These are phyloP conservation scores for Carassius auratus DNA, from an alignment of 2,113 vertebrate genomes.

Conservation along the genomic window DNA sequence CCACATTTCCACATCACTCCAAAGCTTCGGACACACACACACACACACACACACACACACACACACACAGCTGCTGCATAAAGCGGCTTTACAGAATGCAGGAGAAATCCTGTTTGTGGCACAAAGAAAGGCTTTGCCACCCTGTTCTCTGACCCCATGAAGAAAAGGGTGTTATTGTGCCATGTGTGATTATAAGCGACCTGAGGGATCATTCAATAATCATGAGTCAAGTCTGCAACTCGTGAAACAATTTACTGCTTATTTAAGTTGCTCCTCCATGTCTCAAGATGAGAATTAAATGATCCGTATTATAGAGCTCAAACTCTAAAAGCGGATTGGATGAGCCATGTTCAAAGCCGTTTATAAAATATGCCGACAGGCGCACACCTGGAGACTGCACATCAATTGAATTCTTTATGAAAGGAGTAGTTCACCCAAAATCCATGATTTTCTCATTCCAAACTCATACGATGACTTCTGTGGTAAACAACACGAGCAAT, in stretches of 20 bases:
- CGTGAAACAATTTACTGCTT: neutral
- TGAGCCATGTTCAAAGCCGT: conserved; percentile 13
- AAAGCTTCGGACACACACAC: conserved; percentile 18
- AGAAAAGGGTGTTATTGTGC: conserved; percentile 21
- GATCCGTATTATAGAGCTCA: conserved; percentile 10
- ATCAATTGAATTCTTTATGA: conserved; percentile 24
- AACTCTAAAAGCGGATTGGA: conserved; percentile 17
- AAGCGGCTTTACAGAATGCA: conserved; percentile 42
- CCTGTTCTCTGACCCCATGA: conserved; percentile 15
- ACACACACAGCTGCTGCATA: neutral
- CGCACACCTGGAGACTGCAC: conserved; percentile 8
- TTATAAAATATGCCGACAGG: conserved; percentile 23
- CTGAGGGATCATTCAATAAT: neutral
- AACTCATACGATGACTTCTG: neutral
- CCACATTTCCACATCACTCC: conserved; percentile 29
- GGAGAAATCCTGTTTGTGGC: conserved; percentile 53
- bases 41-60: neutral
- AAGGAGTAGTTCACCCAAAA: conserved; percentile 1
- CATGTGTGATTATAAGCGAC: neutral
- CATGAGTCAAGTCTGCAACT: neutral
- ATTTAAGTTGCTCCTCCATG: neutral
- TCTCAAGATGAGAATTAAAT: conserved; percentile 24
- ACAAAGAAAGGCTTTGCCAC: conserved; percentile 40
- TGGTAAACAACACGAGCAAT: neutral
- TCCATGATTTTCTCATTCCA: neutral